Base-by-base conservation (phyloP, 2,888 invertebrate species). In the Trichopria drosophilae region DNA sequence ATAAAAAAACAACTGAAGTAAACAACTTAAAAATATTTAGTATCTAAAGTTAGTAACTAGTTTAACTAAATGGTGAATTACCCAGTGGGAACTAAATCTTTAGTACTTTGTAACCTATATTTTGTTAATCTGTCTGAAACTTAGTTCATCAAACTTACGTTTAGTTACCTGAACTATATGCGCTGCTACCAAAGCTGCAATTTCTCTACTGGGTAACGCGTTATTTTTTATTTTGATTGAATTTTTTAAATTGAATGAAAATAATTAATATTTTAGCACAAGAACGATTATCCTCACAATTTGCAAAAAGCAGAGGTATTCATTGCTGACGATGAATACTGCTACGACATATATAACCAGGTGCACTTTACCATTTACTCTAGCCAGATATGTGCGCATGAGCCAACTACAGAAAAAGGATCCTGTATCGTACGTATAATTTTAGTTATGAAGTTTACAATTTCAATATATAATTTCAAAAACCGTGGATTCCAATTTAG, bases 371-470 rank as follows among this genome's bases (percentile, higher is more conserved):
- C 9, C 19, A 43, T 57, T 35, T 16, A 48, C 39, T 23, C 47
- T 13, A 36, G 35, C 7, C 51, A 53, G 9, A 15, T 57, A 2
- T 53, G 51, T 22, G 51, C 54, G n/a, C 40, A 44, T 7, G 39
- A 35, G 3, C 22, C 15, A n/a, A 6, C 28, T 7, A 15, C 23
- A n/a, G 26, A 37, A 20, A 55, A 13, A 47, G 51, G 51, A 12
- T 32, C 18, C 19, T 55, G 54, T 19, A 31, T 15, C 12, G 55
- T 55, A 40, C 31, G 51, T 28, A 15, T 7, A 13, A 32, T 9
- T 3, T 9, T 9, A 15, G 7, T 10, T 10, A 34, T 34, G 9
- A 2, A 3, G 16, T 34, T 9, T 5, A 19, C 6, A 6, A 16
- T 9, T 1, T 1, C 2, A 1, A 6, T 2, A 34, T 16, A 16